A percentile compares a stretch with the other conserved stretches of the same genome.
These are phyloP conservation scores for Heterocephalus glaber DNA, from an alignment of 2,113 vertebrate species.

Conservation along the genomic window DNA sequence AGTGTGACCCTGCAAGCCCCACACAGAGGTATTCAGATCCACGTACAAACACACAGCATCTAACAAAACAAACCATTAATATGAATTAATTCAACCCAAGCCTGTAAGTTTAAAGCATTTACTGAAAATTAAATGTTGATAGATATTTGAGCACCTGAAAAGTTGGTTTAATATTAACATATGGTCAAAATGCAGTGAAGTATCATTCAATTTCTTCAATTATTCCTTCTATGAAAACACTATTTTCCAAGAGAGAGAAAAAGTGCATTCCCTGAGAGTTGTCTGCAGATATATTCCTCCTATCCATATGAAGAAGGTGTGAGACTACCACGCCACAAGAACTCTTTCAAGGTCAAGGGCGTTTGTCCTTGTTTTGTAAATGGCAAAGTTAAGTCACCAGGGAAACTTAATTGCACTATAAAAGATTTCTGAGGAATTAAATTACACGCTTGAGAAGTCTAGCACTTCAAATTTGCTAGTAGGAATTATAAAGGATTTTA, in stretches of 20 bases:
- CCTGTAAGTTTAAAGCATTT: not conserved
- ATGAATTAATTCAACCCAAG: not conserved
- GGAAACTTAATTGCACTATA: not conserved
- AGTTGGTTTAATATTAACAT: not conserved
- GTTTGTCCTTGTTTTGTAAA: not conserved
- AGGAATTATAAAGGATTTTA: not conserved
- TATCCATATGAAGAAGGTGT: not conserved
- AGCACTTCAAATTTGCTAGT: conserved; percentile 1
- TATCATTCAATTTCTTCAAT: not conserved
- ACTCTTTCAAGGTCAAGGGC: not conserved
- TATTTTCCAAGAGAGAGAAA: not conserved
- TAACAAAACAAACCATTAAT: not conserved
- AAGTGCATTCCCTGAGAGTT: not conserved
- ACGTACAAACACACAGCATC: not conserved
- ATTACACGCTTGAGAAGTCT: not conserved
- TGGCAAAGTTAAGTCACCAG: not conserved
- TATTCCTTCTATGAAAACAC: not conserved
- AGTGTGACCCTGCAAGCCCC: not conserved
- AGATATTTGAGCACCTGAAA: not conserved
- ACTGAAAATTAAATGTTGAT: conserved; percentile 33
- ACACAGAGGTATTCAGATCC: not conserved
- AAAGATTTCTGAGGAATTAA: conserved; percentile 8
- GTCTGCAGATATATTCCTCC: not conserved
- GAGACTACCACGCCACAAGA: not conserved
- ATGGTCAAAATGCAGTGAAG: not conserved